These are phyloP conservation scores for Heliangelus exortis DNA, from an alignment of 2,797 vertebrate species.

Conservation along the genomic window DNA sequence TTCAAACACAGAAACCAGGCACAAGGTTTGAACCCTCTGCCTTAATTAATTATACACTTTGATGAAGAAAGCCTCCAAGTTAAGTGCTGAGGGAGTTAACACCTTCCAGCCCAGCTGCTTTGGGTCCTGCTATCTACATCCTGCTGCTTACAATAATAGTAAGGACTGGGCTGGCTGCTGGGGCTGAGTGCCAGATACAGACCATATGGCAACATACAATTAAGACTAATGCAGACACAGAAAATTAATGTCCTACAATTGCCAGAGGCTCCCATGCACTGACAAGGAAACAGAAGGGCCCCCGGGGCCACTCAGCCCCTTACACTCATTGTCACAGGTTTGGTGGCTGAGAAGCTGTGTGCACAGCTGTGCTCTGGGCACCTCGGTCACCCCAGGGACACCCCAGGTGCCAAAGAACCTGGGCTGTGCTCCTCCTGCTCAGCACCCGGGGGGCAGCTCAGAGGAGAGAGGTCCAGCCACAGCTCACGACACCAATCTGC, in stretches of 20 bases:
- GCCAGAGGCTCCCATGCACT: background rate
- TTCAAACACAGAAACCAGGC: slow-evolving; percentile 1
- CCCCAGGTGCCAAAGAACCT: background rate
- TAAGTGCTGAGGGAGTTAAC: background rate
- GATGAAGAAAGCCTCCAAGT: background rate
- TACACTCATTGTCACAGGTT: background rate
- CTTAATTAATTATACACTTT: background rate
- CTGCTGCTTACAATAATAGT: slow-evolving; percentile 3
- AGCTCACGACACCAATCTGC: background rate
- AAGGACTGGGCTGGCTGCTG: slow-evolving; percentile 1
- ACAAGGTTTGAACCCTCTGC: background rate
- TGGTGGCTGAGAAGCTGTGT: background rate
- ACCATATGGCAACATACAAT: background rate
- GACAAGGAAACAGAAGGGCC: background rate
- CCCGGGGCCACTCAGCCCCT: background rate
- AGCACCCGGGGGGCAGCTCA: background rate
- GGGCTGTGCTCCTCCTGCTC: background rate
- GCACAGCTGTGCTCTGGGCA: background rate
- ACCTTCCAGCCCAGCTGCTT: slow-evolving; percentile 29
- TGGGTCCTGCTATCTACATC: background rate
- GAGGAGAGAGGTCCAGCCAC: background rate
- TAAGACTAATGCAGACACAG: background rate
- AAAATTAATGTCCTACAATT: background rate
- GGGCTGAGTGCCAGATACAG: background rate
- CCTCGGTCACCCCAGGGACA: too few species aligned